Evolutionary conservation across 2,888 invertebrate species (phyloP), one percentile per base, ranked within the genome.

Genomic region (Campoplex nolae): DNA sequence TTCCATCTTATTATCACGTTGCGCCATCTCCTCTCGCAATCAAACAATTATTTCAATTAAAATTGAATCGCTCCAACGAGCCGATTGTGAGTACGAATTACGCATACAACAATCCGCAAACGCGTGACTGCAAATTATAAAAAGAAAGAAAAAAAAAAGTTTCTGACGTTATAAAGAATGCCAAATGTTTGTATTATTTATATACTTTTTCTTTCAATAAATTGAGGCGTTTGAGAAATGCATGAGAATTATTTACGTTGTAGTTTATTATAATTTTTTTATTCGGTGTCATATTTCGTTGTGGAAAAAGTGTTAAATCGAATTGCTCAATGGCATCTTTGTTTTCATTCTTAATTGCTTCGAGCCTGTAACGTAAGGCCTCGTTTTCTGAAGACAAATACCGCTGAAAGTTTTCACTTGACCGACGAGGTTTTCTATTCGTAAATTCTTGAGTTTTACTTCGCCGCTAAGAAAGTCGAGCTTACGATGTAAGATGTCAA

Each of bases 391-490:
- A 16, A 87, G 54, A 6, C 84, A 80, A 48, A 87, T 87, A 7
- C 81, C 79, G 35, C 70, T 62, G 70, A 84, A 87, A 54, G 81
- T 68, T 16, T 70, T 74, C 9, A 84, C 78, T 42, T 84, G 86
- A 35, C 67, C 48, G n/a, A 78, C 45, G 45, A 92, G 78, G 73
- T 89, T 89, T 0, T 89, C 89, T 48, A 92, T 95, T 82, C 96
- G 95, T 91, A 96, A 95, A 78, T 97, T 96, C 94, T 96, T 96
- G n/a, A 96, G 92, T 90, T 95, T 95, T 13, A 96, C 88, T 80
- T 96, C 92, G 86, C 93, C 95, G 88, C 96, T 96, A 71, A 97
- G 94, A 91, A 96, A 96, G 18, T 96, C 95, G 4, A 96, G 95
- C 95, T 96, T 96, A 88, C 95, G 95, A 90, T 95, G 95, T 2